Conservation (phyloP, 2,797 vertebrate species). For the Acipenser oxyrinchus region DNA sequence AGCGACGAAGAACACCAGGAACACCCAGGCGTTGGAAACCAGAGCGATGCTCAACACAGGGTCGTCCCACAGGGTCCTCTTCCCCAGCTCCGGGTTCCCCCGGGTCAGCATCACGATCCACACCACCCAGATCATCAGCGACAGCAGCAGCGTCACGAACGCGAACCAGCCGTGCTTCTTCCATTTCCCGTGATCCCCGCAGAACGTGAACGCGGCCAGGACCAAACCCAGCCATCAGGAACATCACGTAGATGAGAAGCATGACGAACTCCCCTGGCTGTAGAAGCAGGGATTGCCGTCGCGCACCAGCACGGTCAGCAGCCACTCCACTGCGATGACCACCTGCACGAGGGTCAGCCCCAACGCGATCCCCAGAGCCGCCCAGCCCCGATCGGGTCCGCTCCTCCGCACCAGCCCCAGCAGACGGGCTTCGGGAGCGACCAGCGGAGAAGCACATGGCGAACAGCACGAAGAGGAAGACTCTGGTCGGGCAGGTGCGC, state of each 20-base stretch:
- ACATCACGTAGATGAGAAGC: slow-evolving; percentile 78
- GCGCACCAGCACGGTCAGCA: slow-evolving; percentile 59
- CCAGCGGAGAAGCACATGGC: slow-evolving; percentile 79
- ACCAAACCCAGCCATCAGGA: slow-evolving; percentile 64
- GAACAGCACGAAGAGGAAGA: slow-evolving; percentile 83
- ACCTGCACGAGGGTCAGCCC: slow-evolving; percentile 72
- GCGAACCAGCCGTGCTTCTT: slow-evolving; percentile 53
- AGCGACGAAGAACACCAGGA: slow-evolving; percentile 67
- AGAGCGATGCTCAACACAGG: slow-evolving; percentile 69
- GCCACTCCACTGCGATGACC: slow-evolving; percentile 68
- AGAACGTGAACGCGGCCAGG: slow-evolving; percentile 54
- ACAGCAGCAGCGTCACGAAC: slow-evolving; percentile 63
- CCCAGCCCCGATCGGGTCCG: slow-evolving; percentile 52
- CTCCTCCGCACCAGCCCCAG: slow-evolving; percentile 49
- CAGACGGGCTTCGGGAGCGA: slow-evolving; percentile 67
- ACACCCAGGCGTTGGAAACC: slow-evolving; percentile 77
- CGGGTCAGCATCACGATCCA: slow-evolving; percentile 75
- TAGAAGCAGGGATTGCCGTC: slow-evolving; percentile 31
- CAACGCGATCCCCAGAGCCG: slow-evolving; percentile 44
- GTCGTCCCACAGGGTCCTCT: slow-evolving; percentile 65
- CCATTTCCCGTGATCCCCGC: slow-evolving; percentile 27
- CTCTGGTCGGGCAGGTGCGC: slow-evolving; percentile 67
- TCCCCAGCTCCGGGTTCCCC: slow-evolving; percentile 31
- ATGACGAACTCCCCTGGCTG: slow-evolving; percentile 67
- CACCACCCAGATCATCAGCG: slow-evolving; percentile 67